phyloP scores from a whole-genome alignment of 2,888 invertebrate genomes.

The Orchesellides sinensis region DNA sequence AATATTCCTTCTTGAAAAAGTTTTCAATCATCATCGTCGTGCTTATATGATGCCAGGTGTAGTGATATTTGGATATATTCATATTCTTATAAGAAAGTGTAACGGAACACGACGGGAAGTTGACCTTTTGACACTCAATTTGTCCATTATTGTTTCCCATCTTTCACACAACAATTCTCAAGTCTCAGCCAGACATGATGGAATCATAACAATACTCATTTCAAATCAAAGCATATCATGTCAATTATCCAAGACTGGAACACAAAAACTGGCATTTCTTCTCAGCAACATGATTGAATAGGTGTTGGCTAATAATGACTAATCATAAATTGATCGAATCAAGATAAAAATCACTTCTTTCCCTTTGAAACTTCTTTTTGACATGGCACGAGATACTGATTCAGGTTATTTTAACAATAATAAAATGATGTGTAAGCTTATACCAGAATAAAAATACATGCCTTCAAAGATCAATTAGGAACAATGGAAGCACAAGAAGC shows the following conservation, averaged over 20 bases:
- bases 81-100: too few species aligned
- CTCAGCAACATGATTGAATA: not conserved
- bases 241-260: conserved; percentile 19
- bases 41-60: too few species aligned
- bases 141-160: conserved; percentile 73
- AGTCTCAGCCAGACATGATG: conserved; percentile 50
- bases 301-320: conserved; percentile 60
- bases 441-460: conserved; percentile 5
- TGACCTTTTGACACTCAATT: conserved; percentile 74
- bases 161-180: too few species aligned
- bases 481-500: conserved; percentile 29
- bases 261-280: conserved; percentile 8
- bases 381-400: conserved; percentile 36
- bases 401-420: too few species aligned
- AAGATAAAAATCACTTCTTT: conserved; percentile 31
- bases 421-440: too few species aligned
- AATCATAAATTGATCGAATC: conserved; percentile 49
- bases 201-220: conserved; percentile 53
- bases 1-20: not conserved
- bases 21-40: not conserved
- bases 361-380: too few species aligned
- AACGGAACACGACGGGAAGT: conserved; percentile 54
- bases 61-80: too few species aligned
- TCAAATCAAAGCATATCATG: conserved; percentile 21
- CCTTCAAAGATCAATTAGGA: conserved; percentile 52